A percentile compares a stretch with the other conserved stretches of the same genome.
phyloP scores from a whole-genome alignment of 2,113 vertebrate genomes.

The Cariama cristata region DNA sequence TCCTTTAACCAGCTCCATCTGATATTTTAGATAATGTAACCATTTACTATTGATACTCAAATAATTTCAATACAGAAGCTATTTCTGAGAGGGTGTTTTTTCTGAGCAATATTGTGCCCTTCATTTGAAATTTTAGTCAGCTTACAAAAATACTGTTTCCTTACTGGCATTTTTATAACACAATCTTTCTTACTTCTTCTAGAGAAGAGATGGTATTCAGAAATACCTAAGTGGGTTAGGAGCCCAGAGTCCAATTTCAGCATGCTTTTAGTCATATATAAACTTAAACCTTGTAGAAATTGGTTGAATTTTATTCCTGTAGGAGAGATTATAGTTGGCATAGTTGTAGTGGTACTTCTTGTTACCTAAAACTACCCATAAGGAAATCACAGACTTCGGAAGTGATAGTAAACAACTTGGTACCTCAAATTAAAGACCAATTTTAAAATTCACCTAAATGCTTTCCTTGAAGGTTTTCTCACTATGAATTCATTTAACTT shows the following conservation, averaged over 20 bases:
- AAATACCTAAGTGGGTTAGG: not conserved
- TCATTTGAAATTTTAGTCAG: not conserved
- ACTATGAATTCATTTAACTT: not conserved
- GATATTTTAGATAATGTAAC: not conserved
- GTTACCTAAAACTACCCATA: too few species aligned
- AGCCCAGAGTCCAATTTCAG: not conserved
- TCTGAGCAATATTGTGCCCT: not conserved
- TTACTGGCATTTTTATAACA: not conserved
- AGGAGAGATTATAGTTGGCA: not conserved
- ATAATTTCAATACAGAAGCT: not conserved
- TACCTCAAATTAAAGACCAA: not conserved
- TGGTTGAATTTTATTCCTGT: not conserved
- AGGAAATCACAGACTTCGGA: not conserved
- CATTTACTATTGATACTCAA: not conserved
- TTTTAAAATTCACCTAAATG: not conserved
- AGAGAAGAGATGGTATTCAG: not conserved
- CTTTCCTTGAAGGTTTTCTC: not conserved
- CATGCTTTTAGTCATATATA: not conserved
- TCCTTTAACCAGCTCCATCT: not conserved
- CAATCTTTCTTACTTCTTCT: not conserved
- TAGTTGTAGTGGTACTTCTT: not conserved
- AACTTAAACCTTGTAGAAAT: not conserved
- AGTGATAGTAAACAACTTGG: not conserved
- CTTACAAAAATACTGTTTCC: not conserved
- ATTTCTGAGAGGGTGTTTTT: not conserved